Evolutionary conservation across 2,797 vertebrate species (phyloP).

Genomic region (Danionella dracula): DNA sequence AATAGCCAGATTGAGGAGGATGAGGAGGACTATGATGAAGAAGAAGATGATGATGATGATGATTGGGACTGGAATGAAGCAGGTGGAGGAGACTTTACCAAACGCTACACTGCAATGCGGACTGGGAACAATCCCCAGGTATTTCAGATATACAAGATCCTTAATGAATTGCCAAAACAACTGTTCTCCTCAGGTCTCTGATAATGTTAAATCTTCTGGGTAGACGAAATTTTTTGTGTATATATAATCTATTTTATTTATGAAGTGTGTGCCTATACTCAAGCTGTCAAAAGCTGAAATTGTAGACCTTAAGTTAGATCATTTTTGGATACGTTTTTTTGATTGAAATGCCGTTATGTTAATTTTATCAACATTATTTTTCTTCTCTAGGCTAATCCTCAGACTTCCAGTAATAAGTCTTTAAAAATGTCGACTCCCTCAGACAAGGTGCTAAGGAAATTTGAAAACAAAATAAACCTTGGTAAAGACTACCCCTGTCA

Average conservation of each 20-base stretch:
- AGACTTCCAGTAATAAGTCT: constrained; percentile 61
- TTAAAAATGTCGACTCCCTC: constrained; percentile 76
- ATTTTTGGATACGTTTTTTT: too few species aligned
- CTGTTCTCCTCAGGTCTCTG: too few species aligned
- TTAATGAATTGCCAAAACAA: too few species aligned
- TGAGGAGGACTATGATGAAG: constrained; percentile 43
- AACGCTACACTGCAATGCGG: constrained; percentile 57
- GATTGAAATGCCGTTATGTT: too few species aligned
- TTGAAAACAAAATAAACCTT: constrained; percentile 92
- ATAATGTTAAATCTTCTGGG: too few species aligned
- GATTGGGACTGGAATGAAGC: constrained; percentile 79
- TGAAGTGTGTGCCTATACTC: too few species aligned
- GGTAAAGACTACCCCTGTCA: too few species aligned
- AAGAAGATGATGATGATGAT: constrained; percentile 58
- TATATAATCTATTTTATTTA: too few species aligned
- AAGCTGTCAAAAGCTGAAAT: too few species aligned
- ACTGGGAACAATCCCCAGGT: constrained; percentile 74
- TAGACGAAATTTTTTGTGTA: too few species aligned
- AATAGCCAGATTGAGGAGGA: constrained; percentile 52
- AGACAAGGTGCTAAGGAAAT: constrained; percentile 87
- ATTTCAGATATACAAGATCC: too few species aligned
- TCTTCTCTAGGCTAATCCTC: constrained; percentile 74
- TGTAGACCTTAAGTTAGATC: too few species aligned
- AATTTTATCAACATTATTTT: neutral
- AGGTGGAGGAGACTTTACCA: constrained; percentile 65